Percentiles rank a stretch among this genome's conserved stretches.
phyloP scores from a whole-genome alignment of 2,888 invertebrate genomes.

The Pocota personata region DNA sequence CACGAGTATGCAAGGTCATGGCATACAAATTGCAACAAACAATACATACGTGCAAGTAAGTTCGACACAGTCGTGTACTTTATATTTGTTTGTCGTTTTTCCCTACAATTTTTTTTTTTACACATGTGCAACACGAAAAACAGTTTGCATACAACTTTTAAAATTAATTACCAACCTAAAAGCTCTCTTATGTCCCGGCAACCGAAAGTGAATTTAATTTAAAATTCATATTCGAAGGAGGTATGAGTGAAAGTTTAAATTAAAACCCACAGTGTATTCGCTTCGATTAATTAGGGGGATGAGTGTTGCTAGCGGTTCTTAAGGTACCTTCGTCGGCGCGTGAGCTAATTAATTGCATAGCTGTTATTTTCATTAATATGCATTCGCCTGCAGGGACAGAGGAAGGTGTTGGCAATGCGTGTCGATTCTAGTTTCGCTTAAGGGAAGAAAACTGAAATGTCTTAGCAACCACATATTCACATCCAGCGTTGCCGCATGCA shows the following conservation, averaged over 20 bases:
- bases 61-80: too few relatives aligned
- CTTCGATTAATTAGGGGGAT: slow-evolving; percentile 51
- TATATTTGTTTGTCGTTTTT: background rate
- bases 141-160: slow-evolving; percentile 9
- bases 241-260: slow-evolving; percentile 60
- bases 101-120: slow-evolving; percentile 1
- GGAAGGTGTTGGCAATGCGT: slow-evolving; percentile 24
- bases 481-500: too few relatives aligned
- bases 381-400: slow-evolving; percentile 26
- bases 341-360: slow-evolving; percentile 63
- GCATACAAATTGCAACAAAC: too few relatives aligned
- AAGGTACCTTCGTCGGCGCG: slow-evolving; percentile 16
- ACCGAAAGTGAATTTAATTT: slow-evolving; percentile 62
- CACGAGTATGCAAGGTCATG: too few relatives aligned
- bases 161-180: slow-evolving; percentile 61
- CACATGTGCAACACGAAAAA: slow-evolving; percentile 17
- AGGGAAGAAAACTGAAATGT: slow-evolving; percentile 15
- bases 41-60: too few relatives aligned
- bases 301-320: background rate
- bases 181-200: slow-evolving; percentile 44
- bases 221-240: slow-evolving; percentile 48
- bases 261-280: slow-evolving; percentile 41
- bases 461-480: background rate
- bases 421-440: background rate
- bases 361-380: slow-evolving; percentile 60